These are phyloP conservation scores for Peromyscus aztecus DNA, from an alignment of 2,797 vertebrate species.

Conservation along the genomic window DNA sequence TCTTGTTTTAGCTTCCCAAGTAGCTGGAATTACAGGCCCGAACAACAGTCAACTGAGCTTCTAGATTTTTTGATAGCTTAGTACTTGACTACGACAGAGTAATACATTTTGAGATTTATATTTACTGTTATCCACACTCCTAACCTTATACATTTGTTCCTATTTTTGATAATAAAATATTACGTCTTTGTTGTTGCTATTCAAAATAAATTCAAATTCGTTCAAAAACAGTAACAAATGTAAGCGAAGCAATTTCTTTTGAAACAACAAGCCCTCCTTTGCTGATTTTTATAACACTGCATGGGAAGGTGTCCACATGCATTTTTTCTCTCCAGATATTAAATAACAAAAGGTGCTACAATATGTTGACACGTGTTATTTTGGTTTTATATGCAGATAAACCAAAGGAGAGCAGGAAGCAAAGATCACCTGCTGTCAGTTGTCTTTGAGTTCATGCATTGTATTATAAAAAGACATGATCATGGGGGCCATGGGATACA, in stretches of 20 bases:
- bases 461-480: not conserved
- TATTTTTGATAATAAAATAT: not conserved
- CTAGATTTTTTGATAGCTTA: not conserved
- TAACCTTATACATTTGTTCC: not conserved
- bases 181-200: not conserved
- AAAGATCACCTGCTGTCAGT: not conserved
- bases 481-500: not conserved
- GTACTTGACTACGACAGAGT: not conserved
- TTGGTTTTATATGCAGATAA: not conserved
- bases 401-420: not conserved
- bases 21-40: not conserved
- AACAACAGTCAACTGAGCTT: no score
- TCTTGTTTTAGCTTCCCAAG: not conserved
- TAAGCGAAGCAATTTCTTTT: not conserved
- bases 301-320: not conserved
- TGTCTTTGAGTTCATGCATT: not conserved
- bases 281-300: not conserved
- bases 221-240: conserved; percentile 17
- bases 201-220: conserved; percentile 40
- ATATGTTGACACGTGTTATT: not conserved
- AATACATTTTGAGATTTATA: not conserved
- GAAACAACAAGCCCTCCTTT: not conserved
- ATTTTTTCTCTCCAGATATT: not conserved
- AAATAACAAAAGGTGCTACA: not conserved
- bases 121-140: not conserved